A percentile compares a stretch with the other conserved stretches of the same genome.
Evolutionary conservation across 2,888 invertebrate genomes (phyloP).

Genomic region (Bombyx huttoni): DNA sequence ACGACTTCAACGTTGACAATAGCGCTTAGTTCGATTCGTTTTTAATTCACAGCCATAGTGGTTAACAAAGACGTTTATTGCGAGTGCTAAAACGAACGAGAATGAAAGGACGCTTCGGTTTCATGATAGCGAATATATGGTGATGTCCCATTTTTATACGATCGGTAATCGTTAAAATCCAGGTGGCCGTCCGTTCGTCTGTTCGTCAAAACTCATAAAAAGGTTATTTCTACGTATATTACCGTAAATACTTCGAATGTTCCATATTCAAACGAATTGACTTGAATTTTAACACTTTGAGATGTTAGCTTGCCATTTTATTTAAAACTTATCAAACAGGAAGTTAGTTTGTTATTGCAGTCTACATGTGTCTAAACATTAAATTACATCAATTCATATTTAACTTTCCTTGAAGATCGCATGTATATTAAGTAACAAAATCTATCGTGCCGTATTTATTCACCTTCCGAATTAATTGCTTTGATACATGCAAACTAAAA

Average conservation of each 20-base stretch:
- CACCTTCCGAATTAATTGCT: not conserved
- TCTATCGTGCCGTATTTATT: not conserved
- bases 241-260: too few species aligned
- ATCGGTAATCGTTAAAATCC: too few species aligned
- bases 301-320: too few species aligned
- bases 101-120: not conserved
- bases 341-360: not conserved
- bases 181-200: too few species aligned
- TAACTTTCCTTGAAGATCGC: not conserved
- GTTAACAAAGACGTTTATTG: not conserved
- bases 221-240: too few species aligned
- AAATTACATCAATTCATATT: not conserved
- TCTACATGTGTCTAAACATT: not conserved
- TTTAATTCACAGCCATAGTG: not conserved
- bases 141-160: too few species aligned
- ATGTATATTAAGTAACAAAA: not conserved
- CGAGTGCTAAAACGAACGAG: slow-evolving; percentile 1
- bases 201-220: too few species aligned
- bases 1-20: too few species aligned
- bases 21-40: not conserved
- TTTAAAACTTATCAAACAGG: not conserved
- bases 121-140: not conserved
- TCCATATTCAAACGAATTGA: too few species aligned
- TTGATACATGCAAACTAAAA: not conserved
- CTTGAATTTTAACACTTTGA: too few species aligned